Conservation (phyloP, 2,888 invertebrate genomes). For the Antheraea assamensis region DNA sequence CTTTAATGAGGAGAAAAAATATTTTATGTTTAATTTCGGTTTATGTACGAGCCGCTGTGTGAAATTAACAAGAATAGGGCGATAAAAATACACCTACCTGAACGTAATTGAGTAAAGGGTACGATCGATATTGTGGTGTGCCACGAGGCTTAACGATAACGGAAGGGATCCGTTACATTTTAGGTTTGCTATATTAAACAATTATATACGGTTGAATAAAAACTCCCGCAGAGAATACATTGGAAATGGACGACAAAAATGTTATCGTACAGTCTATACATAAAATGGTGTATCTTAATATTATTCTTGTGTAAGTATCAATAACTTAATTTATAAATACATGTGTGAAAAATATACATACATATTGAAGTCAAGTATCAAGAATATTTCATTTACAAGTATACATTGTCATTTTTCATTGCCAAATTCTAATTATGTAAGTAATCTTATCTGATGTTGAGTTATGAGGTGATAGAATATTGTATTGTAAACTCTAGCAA, state of each 20-base stretch:
- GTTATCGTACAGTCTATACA: background rate
- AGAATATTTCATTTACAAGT: too few relatives aligned
- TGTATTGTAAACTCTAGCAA: too few relatives aligned
- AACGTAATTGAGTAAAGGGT: constrained; percentile 17
- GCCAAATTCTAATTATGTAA: too few relatives aligned
- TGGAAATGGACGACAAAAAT: background rate
- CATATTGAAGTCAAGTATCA: too few relatives aligned
- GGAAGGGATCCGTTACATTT: constrained; percentile 8
- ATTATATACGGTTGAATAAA: background rate
- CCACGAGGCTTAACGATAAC: constrained; percentile 6
- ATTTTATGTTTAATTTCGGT: constrained; percentile 8
- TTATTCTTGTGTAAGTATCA: background rate
- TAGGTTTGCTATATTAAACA: constrained; percentile 11
- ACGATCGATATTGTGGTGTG: constrained; percentile 9
- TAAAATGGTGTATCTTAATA: background rate
- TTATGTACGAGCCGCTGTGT: background rate
- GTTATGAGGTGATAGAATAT: too few relatives aligned
- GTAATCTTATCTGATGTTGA: too few relatives aligned
- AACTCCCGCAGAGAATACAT: background rate
- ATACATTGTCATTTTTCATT: too few relatives aligned
- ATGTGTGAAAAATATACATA: too few relatives aligned
- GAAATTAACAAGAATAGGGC: constrained; percentile 6
- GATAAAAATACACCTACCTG: constrained; percentile 14
- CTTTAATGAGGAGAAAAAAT: too few relatives aligned
- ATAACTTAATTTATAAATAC: background rate